These are phyloP conservation scores for Mus spretus DNA, from an alignment of 2,797 vertebrate genomes.

Conservation along the genomic window DNA sequence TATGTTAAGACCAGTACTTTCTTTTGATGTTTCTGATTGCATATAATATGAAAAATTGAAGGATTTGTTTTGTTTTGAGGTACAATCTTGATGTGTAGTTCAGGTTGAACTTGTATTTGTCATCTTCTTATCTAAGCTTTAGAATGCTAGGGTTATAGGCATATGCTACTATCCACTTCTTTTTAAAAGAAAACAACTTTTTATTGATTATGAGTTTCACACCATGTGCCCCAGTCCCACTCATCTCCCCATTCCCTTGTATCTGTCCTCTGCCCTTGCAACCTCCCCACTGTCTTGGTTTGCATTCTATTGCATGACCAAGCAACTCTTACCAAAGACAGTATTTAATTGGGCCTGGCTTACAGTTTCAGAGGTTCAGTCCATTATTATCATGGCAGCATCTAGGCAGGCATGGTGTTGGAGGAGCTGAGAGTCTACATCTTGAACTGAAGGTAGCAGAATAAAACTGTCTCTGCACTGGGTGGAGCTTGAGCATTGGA, in stretches of 20 bases:
- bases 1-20: neutral
- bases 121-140: neutral
- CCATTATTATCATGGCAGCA: neutral
- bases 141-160: neutral
- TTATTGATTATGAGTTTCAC: neutral
- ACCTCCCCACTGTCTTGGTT: neutral
- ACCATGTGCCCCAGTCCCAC: neutral
- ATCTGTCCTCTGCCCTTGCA: neutral
- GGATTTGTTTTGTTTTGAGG: neutral
- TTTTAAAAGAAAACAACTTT: neutral
- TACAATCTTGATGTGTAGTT: neutral
- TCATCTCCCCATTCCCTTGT: neutral
- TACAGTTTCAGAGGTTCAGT: neutral
- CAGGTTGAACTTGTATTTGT: neutral
- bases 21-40: neutral
- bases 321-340: neutral
- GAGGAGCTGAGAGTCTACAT: neutral
- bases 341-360: neutral
- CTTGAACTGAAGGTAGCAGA: too few species aligned
- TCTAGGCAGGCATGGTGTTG: neutral
- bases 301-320: neutral
- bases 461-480: too few species aligned
- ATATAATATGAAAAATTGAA: neutral
- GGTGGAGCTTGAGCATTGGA: neutral
- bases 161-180: neutral